These are phyloP conservation scores for Pristis pectinata DNA, from an alignment of 2,797 vertebrate species.

Conservation along the genomic window DNA sequence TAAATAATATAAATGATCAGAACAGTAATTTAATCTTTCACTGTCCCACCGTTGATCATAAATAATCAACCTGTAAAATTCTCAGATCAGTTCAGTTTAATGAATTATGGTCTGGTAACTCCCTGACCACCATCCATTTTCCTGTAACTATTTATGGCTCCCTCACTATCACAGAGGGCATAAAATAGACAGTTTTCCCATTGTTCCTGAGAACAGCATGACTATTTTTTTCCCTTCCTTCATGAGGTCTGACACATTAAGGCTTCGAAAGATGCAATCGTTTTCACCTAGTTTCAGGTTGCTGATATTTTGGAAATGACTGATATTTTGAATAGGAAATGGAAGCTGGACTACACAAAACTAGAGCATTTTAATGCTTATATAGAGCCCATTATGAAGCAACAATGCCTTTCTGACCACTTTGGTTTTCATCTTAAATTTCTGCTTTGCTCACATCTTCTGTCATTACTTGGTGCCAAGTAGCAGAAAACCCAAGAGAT, in stretches of 20 bases:
- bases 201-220: neutral
- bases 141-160: neutral
- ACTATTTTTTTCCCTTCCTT: neutral
- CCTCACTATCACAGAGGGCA: no score
- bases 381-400: no score
- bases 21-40: slow-evolving; percentile 1
- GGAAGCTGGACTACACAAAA: neutral
- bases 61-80: neutral
- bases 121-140: neutral
- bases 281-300: neutral
- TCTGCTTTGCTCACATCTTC: neutral
- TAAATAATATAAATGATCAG: neutral
- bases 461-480: neutral
- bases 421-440: neutral
- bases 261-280: neutral
- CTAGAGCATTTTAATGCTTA: neutral
- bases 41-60: neutral
- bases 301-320: neutral
- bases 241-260: neutral
- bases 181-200: neutral
- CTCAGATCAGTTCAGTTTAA: neutral
- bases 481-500: neutral
- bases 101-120: neutral
- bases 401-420: neutral
- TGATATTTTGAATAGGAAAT: neutral